A percentile compares a stretch with the other conserved stretches of the same genome.
Evolutionary conservation across 1,140 invertebrate species (phyloP).

Genomic region (Nilaparvata lugens): DNA sequence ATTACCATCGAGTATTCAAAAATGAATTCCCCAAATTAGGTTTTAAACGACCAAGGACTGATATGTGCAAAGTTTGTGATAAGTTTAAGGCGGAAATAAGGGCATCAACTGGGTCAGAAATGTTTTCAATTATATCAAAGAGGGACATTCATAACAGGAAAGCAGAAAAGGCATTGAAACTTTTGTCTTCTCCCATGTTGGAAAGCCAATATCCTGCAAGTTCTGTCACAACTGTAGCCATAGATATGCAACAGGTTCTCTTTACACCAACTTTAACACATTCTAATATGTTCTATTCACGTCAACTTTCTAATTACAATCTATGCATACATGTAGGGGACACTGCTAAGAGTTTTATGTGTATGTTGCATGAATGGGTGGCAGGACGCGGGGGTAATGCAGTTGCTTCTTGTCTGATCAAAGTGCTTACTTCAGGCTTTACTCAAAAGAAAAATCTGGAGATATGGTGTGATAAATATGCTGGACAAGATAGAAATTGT

Average conservation of each 20-base stretch:
- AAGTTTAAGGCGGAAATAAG: neutral
- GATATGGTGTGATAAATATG: slow-evolving; percentile 4
- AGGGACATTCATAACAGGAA: neutral
- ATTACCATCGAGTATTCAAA: neutral
- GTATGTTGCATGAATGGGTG: slow-evolving; percentile 16
- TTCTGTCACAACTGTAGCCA: neutral
- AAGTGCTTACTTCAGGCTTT: slow-evolving; percentile 1
- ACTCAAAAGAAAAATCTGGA: neutral
- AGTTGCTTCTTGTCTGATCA: slow-evolving; percentile 18
- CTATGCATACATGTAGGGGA: slow-evolving; percentile 20
- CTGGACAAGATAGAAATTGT: slow-evolving; percentile 1
- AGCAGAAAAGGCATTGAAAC: no score
- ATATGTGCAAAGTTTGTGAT: neutral
- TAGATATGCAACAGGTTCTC: neutral
- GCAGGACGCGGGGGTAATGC: slow-evolving; percentile 19
- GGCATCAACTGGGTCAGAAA: neutral
- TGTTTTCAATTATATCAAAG: neutral
- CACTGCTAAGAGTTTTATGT: slow-evolving; percentile 14
- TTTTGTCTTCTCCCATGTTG: no score
- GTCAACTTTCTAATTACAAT: slow-evolving; percentile 17
- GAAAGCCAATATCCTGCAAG: neutral
- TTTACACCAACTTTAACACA: neutral
- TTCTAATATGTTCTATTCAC: slow-evolving; percentile 10
- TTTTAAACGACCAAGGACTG: neutral
- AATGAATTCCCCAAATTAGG: neutral